phyloP scores from a whole-genome alignment of 2,888 invertebrate species.

The Flexamia atlantica region DNA sequence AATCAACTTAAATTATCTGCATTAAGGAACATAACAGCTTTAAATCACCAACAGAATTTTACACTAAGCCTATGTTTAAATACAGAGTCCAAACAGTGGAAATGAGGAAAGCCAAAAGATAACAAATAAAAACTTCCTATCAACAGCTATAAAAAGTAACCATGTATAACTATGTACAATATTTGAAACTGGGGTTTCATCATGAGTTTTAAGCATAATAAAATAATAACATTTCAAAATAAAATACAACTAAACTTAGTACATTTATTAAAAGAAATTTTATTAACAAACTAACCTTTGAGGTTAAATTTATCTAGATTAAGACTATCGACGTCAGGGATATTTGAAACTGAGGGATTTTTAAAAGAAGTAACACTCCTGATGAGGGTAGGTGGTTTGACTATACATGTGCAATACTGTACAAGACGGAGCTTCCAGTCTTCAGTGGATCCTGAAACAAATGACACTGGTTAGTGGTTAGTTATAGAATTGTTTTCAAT shows the following conservation, averaged over 20 bases:
- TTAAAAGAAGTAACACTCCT: slow-evolving; percentile 50
- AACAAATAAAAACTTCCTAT: slow-evolving; percentile 42
- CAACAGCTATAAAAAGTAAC: slow-evolving; percentile 40
- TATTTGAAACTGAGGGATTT: slow-evolving; percentile 29
- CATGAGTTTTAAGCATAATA: slow-evolving; percentile 5
- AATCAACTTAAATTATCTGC: slow-evolving; percentile 39
- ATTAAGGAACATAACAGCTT: slow-evolving; percentile 35
- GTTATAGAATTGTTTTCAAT: too few species aligned
- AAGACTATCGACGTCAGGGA: neutral
- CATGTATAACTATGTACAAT: slow-evolving; percentile 51
- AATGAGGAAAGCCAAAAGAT: slow-evolving; percentile 3
- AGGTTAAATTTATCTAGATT: neutral
- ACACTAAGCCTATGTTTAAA: neutral
- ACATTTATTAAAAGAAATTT: slow-evolving; percentile 11
- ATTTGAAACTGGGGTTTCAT: neutral
- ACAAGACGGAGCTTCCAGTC: slow-evolving; percentile 34
- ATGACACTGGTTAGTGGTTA: too few species aligned
- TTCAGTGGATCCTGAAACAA: slow-evolving; percentile 26
- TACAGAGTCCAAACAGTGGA: neutral
- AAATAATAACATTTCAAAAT: neutral
- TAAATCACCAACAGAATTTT: neutral
- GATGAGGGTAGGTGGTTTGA: slow-evolving; percentile 30
- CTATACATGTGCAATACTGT: slow-evolving; percentile 59
- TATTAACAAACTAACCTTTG: neutral
- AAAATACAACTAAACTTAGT: slow-evolving; percentile 26